These are phyloP conservation scores for Alaudala cheleensis DNA, from an alignment of 2,113 vertebrate species.

Conservation along the genomic window DNA sequence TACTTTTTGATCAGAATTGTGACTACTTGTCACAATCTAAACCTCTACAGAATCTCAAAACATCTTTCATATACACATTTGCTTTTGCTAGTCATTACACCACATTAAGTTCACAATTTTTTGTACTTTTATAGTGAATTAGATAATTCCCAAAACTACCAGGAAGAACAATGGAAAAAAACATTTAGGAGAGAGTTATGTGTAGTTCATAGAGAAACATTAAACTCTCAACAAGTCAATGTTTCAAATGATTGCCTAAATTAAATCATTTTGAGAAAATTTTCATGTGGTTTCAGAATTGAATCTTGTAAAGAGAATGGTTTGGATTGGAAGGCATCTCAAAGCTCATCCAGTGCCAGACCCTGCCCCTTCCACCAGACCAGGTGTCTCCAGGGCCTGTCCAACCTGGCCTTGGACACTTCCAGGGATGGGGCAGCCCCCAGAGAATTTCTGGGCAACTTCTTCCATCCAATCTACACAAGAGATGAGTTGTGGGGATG, in stretches of 20 bases:
- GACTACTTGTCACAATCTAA: not conserved
- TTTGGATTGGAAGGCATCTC: not conserved
- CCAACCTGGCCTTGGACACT: not conserved
- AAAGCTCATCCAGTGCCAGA: not conserved
- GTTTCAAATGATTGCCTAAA: not conserved
- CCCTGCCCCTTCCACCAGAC: not conserved
- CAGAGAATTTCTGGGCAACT: not conserved
- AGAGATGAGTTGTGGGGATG: not conserved
- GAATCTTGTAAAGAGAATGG: not conserved
- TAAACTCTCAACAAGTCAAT: not conserved
- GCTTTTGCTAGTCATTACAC: not conserved
- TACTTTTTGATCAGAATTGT: slow-evolving; percentile 1
- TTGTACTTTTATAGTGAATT: not conserved
- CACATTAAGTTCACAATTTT: not conserved
- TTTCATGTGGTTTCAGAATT: not conserved
- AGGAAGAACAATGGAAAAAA: not conserved
- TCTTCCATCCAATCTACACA: not conserved
- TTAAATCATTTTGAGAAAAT: not conserved
- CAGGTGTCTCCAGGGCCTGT: not conserved
- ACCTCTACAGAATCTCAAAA: not conserved
- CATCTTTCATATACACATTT: not conserved
- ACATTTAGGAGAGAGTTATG: not conserved
- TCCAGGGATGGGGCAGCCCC: not conserved
- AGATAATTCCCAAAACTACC: not conserved
- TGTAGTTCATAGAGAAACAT: not conserved